phyloP scores from a whole-genome alignment of 2,888 invertebrate species.

The Microlaimidae sp. region DNA sequence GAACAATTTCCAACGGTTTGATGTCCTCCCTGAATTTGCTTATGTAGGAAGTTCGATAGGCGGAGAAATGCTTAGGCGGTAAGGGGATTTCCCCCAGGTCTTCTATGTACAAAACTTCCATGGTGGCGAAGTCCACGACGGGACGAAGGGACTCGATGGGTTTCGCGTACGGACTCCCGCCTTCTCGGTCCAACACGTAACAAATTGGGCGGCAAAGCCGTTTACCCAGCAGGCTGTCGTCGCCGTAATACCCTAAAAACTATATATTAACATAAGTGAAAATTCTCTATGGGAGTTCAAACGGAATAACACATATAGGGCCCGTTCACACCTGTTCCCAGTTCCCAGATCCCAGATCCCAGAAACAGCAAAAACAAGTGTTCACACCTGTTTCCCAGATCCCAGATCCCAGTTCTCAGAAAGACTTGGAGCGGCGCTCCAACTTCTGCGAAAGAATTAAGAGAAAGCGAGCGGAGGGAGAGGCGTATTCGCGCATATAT shows the following conservation, averaged over 20 bases:
- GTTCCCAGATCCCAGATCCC: too few species aligned
- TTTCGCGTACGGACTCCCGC: constrained; percentile 10
- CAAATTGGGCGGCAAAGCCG: constrained; percentile 8
- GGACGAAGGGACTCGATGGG: constrained; percentile 15
- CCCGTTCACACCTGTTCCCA: too few species aligned
- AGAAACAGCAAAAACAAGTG: too few species aligned
- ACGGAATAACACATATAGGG: too few species aligned
- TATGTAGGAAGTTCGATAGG: background rate
- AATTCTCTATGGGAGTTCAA: too few species aligned
- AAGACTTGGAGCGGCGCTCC: too few species aligned
- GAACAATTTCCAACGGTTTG: constrained; percentile 13
- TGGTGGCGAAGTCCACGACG: constrained; percentile 10
- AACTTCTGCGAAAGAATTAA: too few species aligned
- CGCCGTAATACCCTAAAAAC: background rate
- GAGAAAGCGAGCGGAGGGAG: too few species aligned
- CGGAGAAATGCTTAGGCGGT: background rate
- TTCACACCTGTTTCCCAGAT: too few species aligned
- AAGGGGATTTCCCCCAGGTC: constrained; percentile 10
- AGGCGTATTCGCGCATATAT: too few species aligned
- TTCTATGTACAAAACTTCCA: constrained; percentile 13
- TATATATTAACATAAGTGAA: too few species aligned
- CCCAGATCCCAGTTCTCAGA: too few species aligned
- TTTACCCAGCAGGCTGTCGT: background rate
- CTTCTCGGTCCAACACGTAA: background rate
- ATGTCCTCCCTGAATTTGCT: constrained; percentile 6